Evolutionary conservation across 30 jellyfish, hydroid and myxozoan genomes (phyloP), one percentile per base, ranked within the genome.

Genomic region (Cassiopea andromeda): DNA sequence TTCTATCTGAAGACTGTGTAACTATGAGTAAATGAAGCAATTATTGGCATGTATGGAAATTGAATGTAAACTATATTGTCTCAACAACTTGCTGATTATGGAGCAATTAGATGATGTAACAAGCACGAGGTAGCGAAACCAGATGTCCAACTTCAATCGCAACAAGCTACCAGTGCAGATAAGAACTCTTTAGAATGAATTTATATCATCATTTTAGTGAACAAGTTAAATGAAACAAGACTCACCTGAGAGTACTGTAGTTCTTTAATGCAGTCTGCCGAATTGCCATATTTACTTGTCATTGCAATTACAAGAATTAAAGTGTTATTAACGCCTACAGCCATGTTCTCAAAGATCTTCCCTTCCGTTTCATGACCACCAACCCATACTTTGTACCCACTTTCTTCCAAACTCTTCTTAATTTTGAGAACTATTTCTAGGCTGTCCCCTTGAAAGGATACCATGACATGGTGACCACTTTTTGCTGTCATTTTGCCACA

Each of bases 381-480:
- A 81, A 85, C 74, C 93, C 93, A 85, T 7, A 73, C 81, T 15
- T 85, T 89, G 46, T 73, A 85, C 16, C 93, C 93, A 85, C 69
- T 76, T 12, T 58, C 79, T 16, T 73, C 93, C 64, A 85, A 58
- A 14, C 81, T 59, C 82, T 73, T 89, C 73, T 85, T 85, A 64
- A 85, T 71, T 2, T 74, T 79, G 59, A 73, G 43, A 67, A 75
- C 93, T 60, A 69, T 81, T 16, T 57, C 47, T 48, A 73, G 89
- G 61, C 87, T 73, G 80, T 77, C 89, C 89, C 93, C 54, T 45
- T 85, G 89, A 68, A 49, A 85, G 47, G 93, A 85, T 19, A 85
- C 5, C 89, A 85, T 73, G 0, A 85, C 61, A 44, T 80, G 89
- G 27, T 75, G 80, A 3, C 77, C 66, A 2, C 43, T 4, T 5